These are phyloP conservation scores for Galerucella pusilla DNA, from an alignment of 2,888 invertebrate genomes.

Conservation along the genomic window DNA sequence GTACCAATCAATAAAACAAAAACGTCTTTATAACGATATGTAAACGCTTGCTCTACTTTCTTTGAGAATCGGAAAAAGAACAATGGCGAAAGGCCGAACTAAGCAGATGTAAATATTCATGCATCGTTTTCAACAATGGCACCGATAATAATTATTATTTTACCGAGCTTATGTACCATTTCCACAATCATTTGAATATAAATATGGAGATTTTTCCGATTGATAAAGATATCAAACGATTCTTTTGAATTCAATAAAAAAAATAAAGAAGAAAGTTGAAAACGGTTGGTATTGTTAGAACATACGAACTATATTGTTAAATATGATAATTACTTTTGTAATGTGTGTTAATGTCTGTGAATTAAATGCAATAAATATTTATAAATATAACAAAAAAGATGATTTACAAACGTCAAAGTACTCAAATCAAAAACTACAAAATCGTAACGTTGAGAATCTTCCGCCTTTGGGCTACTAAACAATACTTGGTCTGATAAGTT, in stretches of 20 bases:
- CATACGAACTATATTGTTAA: background rate
- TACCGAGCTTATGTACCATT: slow-evolving; percentile 15
- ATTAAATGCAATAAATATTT: no score
- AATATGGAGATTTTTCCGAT: background rate
- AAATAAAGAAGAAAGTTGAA: no score
- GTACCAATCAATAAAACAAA: slow-evolving; percentile 2
- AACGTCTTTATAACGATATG: background rate
- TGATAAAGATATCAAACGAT: background rate
- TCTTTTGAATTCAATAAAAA: slow-evolving; percentile 12
- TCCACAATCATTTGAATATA: background rate
- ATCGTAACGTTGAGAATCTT: no score
- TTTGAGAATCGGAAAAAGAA: slow-evolving; percentile 3
- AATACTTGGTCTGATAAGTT: no score
- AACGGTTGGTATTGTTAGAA: background rate
- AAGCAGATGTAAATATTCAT: slow-evolving; percentile 36
- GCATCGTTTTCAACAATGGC: slow-evolving; percentile 32
- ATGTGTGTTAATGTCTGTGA: no score
- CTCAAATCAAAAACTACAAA: no score
- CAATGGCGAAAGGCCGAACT: slow-evolving; percentile 12
- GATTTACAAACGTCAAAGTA: no score
- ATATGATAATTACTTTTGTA: background rate
- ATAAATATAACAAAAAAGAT: no score
- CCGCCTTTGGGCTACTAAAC: no score
- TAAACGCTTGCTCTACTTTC: slow-evolving; percentile 11
- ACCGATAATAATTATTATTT: slow-evolving; percentile 20